Percentiles rank a stretch among this genome's conserved stretches.
These are phyloP conservation scores for Cololabis saira DNA, from an alignment of 2,113 vertebrate species.

Conservation along the genomic window DNA sequence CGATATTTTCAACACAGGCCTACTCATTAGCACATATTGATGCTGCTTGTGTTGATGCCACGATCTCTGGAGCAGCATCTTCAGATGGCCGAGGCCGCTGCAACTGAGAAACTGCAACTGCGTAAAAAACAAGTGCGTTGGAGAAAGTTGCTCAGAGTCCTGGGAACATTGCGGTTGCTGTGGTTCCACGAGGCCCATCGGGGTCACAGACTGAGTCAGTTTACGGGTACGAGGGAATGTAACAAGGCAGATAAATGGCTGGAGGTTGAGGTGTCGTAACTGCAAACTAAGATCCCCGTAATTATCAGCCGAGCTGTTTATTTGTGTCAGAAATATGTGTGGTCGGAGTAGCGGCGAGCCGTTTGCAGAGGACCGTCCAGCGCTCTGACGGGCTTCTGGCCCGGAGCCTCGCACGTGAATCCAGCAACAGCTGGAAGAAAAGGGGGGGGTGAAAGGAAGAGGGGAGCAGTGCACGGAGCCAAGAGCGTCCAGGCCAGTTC, in stretches of 20 bases:
- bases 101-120: slow-evolving; percentile 2
- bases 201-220: slow-evolving; percentile 56
- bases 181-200: slow-evolving; percentile 30
- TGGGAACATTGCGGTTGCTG: slow-evolving; percentile 20
- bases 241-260: slow-evolving; percentile 2
- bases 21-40: too few species aligned
- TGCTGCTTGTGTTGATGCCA: too few species aligned
- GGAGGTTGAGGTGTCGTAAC: slow-evolving; percentile 4
- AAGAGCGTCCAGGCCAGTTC: slow-evolving; percentile 65
- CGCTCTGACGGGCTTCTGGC: slow-evolving; percentile 74
- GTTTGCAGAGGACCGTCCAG: slow-evolving; percentile 50
- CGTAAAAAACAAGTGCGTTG: slow-evolving; percentile 49
- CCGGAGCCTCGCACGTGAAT: slow-evolving; percentile 69
- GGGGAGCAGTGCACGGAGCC: slow-evolving; percentile 35
- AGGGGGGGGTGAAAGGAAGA: slow-evolving; percentile 36
- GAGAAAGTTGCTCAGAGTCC: slow-evolving; percentile 22
- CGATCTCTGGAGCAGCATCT: slow-evolving; percentile 7
- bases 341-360: slow-evolving; percentile 21
- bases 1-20: too few species aligned
- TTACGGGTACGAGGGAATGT: slow-evolving; percentile 35
- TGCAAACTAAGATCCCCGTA: background rate
- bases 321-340: slow-evolving; percentile 37
- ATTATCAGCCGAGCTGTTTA: slow-evolving; percentile 16
- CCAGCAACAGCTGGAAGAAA: slow-evolving; percentile 71
- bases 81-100: background rate